Evolutionary conservation across 1,140 invertebrate genomes (phyloP).

Genomic region (Eumaeus atala): DNA sequence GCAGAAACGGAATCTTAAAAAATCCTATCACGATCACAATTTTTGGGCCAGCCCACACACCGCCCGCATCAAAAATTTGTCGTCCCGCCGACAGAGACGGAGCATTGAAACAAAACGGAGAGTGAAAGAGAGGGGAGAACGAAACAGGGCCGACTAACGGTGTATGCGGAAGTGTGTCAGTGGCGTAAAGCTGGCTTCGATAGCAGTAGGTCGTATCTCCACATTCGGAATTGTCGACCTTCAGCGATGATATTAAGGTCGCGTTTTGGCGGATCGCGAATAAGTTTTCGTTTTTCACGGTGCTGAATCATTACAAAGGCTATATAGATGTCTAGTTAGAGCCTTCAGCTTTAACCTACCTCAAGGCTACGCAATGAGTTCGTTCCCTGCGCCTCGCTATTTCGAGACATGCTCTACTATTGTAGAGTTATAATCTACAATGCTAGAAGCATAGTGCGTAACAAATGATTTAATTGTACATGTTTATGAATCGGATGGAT

Average conservation of each 20-base stretch:
- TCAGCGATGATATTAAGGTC: slow-evolving; percentile 43
- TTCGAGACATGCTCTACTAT: no score
- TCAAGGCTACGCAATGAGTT: slow-evolving; percentile 45
- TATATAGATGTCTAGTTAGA: slow-evolving; percentile 44
- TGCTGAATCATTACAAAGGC: slow-evolving; percentile 64
- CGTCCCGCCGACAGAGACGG: slow-evolving; percentile 51
- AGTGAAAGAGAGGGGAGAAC: slow-evolving; percentile 57
- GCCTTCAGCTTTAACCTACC: slow-evolving; percentile 61
- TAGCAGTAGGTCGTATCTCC: slow-evolving; percentile 43
- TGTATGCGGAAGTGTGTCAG: slow-evolving; percentile 69
- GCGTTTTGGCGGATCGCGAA: slow-evolving; percentile 28
- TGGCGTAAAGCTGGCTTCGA: slow-evolving; percentile 48
- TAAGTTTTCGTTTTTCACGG: slow-evolving; percentile 70
- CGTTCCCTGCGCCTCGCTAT: no score
- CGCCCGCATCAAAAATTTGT: slow-evolving; percentile 69
- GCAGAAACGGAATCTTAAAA: slow-evolving; percentile 43
- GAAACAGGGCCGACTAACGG: slow-evolving; percentile 69
- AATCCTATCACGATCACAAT: slow-evolving; percentile 65
- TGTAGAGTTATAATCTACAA: no score
- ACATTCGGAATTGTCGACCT: slow-evolving; percentile 39
- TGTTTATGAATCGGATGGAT: no score
- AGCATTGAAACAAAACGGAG: slow-evolving; percentile 37
- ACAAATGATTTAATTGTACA: no score
- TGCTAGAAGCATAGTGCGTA: no score
- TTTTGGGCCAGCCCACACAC: slow-evolving; percentile 64